Evolutionary conservation across 2,888 invertebrate species (phyloP).

Genomic region (Hydriomena furcata): DNA sequence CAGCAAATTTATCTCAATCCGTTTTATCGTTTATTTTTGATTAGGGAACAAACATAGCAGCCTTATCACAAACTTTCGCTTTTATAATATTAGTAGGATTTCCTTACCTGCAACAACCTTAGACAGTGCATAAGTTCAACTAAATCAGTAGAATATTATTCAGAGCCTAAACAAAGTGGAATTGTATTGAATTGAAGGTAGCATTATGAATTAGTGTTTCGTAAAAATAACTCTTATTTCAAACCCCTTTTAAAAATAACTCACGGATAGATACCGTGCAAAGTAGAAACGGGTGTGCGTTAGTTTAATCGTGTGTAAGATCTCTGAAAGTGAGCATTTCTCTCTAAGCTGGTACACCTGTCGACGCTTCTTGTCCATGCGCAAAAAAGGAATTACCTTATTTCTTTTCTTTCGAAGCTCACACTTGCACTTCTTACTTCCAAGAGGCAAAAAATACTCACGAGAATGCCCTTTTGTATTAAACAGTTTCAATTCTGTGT

Average conservation of each 20-base stretch:
- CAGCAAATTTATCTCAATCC: too few relatives aligned
- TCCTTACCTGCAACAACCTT: too few relatives aligned
- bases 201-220: too few relatives aligned
- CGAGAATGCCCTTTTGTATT: conserved; percentile 1
- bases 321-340: conserved; percentile 43
- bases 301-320: conserved; percentile 47
- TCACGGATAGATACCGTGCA: conserved; percentile 2
- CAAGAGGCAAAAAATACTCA: conserved; percentile 9
- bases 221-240: too few relatives aligned
- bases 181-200: too few relatives aligned
- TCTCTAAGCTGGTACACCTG: conserved; percentile 39
- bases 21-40: too few relatives aligned
- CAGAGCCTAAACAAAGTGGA: too few relatives aligned
- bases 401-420: conserved; percentile 37
- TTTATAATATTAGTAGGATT: too few relatives aligned
- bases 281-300: conserved; percentile 31
- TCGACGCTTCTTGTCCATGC: conserved; percentile 40
- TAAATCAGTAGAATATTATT: too few relatives aligned
- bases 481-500: not conserved
- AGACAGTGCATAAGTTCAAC: too few relatives aligned
- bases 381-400: conserved; percentile 35
- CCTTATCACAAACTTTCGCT: too few relatives aligned
- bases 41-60: too few relatives aligned
- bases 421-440: conserved; percentile 30
- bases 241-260: not conserved